Evolutionary conservation across 2,797 vertebrate species (phyloP), one percentile per base, ranked within the genome.

Genomic region (Tauraco hartlaubi): DNA sequence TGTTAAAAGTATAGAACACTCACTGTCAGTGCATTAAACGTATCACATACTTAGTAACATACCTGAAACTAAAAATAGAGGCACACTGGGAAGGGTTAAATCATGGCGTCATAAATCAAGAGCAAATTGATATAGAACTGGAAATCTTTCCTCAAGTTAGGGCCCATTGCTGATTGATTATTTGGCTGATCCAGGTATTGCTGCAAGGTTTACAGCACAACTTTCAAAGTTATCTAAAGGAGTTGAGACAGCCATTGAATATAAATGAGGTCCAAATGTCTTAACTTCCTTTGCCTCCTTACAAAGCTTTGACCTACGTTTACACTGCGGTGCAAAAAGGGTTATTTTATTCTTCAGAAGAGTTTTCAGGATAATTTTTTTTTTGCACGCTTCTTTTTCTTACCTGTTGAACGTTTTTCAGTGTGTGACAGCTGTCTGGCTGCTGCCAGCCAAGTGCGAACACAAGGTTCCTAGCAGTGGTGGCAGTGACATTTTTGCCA

Each of bases 111-210:
- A 56, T 63, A 82, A 92, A 55, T 31, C 39, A 59, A 7, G 23
- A 69, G 3, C 5, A 90, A 59, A 48, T 11, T 64, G 15, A 39
- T 69, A 55, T 5, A 49, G 29, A 63, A 81, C 11, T 43, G 29
- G 6, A 88, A 90, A 31, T 33, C 28, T 37, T 62, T 44, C 10
- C 15, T 64, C 16, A 59, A 12, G 46, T 69, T 62, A 25, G 2
- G 8, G 4, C 4, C 18, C 9, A 18, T 25, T 52, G 10, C 2
- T 61, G 31, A 44, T 10, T 73, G 43, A 49, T 52, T 39, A 2
- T 79, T 76, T 82, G 26, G 2, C 18, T 1, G 0, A 51, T 41
- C 0, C 0, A 61, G 9, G 5, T 25, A 64, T 29, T 59, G 9
- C 33, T 81, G 46, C 12, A 39, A 75, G 8, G 1, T 58, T 92